Conservation (phyloP, 2,113 vertebrate species). For the Psephotus haematonotus region DNA sequence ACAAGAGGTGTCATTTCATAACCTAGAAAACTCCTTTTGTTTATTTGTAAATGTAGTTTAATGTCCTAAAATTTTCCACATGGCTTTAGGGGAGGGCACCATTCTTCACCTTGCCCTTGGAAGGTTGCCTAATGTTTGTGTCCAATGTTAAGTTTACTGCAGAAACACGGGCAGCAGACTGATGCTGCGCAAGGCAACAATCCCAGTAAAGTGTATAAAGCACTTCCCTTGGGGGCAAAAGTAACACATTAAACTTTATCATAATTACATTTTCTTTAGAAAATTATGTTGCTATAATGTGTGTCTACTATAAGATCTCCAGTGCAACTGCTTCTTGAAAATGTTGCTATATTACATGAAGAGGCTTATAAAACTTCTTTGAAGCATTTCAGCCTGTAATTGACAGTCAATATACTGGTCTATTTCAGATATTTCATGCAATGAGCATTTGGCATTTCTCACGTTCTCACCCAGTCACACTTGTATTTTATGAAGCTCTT, state of each 20-base stretch:
- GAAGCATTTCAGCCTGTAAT: background rate
- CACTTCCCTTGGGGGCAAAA: background rate
- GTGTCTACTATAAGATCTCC: background rate
- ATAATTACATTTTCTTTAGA: background rate
- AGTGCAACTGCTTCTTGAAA: background rate
- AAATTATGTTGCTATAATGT: background rate
- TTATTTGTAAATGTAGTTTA: background rate
- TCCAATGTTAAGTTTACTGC: background rate
- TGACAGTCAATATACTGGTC: background rate
- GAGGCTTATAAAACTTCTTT: background rate
- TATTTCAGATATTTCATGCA: background rate
- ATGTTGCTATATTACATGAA: background rate
- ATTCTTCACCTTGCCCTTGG: background rate
- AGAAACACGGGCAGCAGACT: background rate
- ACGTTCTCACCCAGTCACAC: background rate
- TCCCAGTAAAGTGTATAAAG: background rate
- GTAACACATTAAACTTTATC: background rate
- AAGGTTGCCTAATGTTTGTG: background rate
- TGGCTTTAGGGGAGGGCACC: background rate
- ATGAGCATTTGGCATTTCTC: background rate
- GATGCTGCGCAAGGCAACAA: background rate
- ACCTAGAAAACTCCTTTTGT: background rate
- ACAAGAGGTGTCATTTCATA: background rate
- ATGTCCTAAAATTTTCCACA: background rate
- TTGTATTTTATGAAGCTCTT: background rate